Evolutionary conservation across 2,113 vertebrate species (phyloP).

Genomic region (Prionailurus bengalensis): DNA sequence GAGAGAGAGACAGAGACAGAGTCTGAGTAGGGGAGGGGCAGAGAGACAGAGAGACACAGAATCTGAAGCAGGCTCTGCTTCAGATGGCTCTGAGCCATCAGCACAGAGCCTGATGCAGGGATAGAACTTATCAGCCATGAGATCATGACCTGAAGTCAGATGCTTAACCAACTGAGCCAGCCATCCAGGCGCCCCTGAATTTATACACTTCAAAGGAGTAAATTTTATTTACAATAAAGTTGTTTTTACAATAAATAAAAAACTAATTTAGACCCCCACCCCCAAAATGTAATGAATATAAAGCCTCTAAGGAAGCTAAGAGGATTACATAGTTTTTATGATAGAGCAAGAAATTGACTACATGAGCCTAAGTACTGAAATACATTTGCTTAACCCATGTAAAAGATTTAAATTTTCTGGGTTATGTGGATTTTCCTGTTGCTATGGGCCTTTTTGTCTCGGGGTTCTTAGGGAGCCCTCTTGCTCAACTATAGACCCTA

Average conservation of each 20-base stretch:
- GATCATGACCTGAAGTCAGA: too few relatives aligned
- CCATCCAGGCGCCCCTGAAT: background rate
- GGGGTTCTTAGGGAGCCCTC: background rate
- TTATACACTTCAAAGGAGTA: background rate
- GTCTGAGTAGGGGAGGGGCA: too few relatives aligned
- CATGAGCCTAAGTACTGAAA: background rate
- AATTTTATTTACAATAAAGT: background rate
- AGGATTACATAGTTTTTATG: constrained; percentile 16
- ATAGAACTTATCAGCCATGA: too few relatives aligned
- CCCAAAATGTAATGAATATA: background rate
- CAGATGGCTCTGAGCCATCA: too few relatives aligned
- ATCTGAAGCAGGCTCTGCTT: too few relatives aligned
- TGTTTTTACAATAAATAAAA: constrained; percentile 6
- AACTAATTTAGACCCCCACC: background rate
- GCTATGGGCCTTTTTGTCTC: background rate
- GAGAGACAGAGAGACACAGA: too few relatives aligned
- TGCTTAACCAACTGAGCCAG: too few relatives aligned
- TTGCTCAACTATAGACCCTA: background rate
- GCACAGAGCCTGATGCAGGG: too few relatives aligned
- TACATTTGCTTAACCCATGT: background rate
- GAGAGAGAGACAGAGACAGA: too few relatives aligned
- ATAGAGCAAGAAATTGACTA: constrained; percentile 20
- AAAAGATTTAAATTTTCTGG: constrained; percentile 40
- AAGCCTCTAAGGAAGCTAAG: constrained; percentile 24
- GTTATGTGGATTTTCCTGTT: constrained; percentile 20